Evolutionary conservation across 2,797 vertebrate species (phyloP).

Genomic region (Pangasius krempfi): DNA sequence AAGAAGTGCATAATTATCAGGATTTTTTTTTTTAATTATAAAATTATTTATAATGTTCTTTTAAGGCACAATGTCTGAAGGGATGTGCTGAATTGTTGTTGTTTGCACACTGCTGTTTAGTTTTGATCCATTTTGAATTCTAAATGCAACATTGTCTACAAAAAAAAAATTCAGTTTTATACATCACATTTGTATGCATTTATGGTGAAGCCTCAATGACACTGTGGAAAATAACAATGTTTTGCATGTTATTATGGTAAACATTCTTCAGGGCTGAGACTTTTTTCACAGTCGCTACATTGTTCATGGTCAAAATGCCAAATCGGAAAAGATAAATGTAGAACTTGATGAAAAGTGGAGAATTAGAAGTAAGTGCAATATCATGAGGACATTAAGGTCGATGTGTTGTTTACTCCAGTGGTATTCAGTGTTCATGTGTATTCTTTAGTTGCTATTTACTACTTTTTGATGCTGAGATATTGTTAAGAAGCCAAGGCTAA

Average conservation of each 20-base stretch:
- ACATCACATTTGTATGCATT: neutral
- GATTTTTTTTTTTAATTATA: neutral
- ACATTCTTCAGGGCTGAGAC: neutral
- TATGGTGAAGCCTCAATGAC: neutral
- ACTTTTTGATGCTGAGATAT: neutral
- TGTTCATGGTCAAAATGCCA: neutral
- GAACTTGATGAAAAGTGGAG: neutral
- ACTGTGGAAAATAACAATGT: neutral
- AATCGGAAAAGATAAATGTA: constrained; percentile 4
- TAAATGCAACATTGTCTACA: neutral
- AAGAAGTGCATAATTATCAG: neutral
- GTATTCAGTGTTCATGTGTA: neutral
- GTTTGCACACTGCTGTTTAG: neutral
- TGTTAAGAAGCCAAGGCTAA: neutral
- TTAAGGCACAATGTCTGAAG: neutral
- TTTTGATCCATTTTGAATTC: neutral
- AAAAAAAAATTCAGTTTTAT: neutral
- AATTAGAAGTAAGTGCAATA: neutral
- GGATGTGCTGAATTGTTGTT: neutral
- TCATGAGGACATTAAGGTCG: neutral
- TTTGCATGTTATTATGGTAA: constrained; percentile 23
- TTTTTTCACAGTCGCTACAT: neutral
- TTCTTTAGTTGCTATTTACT: neutral
- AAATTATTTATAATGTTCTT: neutral
- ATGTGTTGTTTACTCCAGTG: neutral